Percentiles rank a stretch among this genome's conserved stretches.
Evolutionary conservation across 2,797 vertebrate species (phyloP).

Genomic region (Sebastes alutus): DNA sequence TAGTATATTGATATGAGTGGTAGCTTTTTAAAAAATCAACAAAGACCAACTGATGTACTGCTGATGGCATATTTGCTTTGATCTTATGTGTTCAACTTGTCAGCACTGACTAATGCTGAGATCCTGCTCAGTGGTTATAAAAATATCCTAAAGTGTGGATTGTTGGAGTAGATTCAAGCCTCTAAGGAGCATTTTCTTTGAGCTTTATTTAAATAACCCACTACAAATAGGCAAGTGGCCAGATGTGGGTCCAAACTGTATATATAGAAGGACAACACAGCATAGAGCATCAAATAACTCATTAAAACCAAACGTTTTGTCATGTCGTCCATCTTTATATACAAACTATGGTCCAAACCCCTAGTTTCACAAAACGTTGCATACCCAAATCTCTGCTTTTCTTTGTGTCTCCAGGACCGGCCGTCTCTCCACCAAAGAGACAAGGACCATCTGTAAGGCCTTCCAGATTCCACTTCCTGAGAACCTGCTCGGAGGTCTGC

Average conservation of each 20-base stretch:
- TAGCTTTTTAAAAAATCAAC: neutral
- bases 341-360: neutral
- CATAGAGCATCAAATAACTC: no score
- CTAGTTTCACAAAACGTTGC: neutral
- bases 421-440: conserved; percentile 77
- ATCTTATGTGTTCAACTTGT: neutral
- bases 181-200: neutral
- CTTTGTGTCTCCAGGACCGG: conserved; percentile 80
- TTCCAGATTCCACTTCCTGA: conserved; percentile 86
- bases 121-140: neutral
- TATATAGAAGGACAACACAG: neutral
- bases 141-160: neutral
- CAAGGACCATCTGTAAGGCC: conserved; percentile 86
- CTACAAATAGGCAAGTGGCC: neutral
- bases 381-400: neutral
- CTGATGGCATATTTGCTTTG: neutral
- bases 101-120: neutral
- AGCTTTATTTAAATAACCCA: neutral
- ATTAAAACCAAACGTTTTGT: no score
- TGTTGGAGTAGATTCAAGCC: neutral
- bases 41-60: neutral
- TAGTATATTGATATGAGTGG: neutral
- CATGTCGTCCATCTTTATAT: neutral
- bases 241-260: neutral
- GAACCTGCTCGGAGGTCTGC: conserved; percentile 82